Base-by-base conservation (phyloP, 2,797 vertebrate species). In the Melanotaenia pygmaea region DNA sequence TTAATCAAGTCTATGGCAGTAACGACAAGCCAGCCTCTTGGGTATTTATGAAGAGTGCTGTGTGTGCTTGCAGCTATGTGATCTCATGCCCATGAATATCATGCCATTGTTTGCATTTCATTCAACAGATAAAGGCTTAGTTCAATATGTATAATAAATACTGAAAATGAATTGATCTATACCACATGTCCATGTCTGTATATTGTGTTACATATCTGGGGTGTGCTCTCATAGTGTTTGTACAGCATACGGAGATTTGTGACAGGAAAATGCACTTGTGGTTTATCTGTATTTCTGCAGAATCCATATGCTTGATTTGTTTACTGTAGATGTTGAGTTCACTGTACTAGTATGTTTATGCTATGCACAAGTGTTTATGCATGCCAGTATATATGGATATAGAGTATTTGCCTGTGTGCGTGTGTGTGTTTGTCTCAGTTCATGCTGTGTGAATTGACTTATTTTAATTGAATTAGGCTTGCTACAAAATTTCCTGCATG, bases 111-210 rank as follows among this genome's bases (percentile, higher is more conserved):
- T 93, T 93, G 87, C 86, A 86, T 90, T 93, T 87, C 88, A 89
- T 88, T 88, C 82, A 84, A 78, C 83, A 88, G 84, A 88, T 87
- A 89, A 73, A 73, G 84, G 77, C 88, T 86, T 84, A 88, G 86
- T 76, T 79, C 83, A 81, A 88, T 90, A 84, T 82, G 77, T 91
- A 88, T 90, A 87, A 91, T 91, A 91, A 93, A 92, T 89, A 91
- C 63, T 76, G 86, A 86, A 90, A 89, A 90, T 91, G 80, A 91
- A 91, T 91, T 91, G 90, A 93, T 93, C 88, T 87, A 85, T 82
- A 87, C 81, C 86, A 85, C 88, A 89, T 86, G 88, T 80, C 72
- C n/a, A 1, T 37, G 76, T 80, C 77, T 83, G 85, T 78, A 78
- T 88, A 87, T 85, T 84, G 86, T 88, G 86, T 85, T 84, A 83